Conservation (phyloP, 2,888 invertebrate species). For the Venusia cambrica region DNA sequence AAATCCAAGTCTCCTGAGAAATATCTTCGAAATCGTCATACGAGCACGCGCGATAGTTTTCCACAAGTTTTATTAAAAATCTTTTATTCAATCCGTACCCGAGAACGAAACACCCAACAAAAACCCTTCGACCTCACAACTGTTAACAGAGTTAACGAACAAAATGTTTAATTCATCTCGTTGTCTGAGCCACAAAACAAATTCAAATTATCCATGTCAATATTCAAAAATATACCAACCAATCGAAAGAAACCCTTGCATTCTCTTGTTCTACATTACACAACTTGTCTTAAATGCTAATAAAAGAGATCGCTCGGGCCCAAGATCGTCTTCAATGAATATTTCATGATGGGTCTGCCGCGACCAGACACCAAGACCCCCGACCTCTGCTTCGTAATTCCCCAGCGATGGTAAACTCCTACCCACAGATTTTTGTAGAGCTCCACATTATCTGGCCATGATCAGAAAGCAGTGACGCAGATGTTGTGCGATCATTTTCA, state of each 20-base stretch:
- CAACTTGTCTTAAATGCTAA: constrained; percentile 70
- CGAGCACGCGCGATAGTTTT: constrained; percentile 6
- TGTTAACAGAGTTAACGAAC: constrained; percentile 21
- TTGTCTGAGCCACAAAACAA: constrained; percentile 31
- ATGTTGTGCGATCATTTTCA: constrained; percentile 62
- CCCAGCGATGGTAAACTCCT: constrained; percentile 16
- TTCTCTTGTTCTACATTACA: constrained; percentile 47
- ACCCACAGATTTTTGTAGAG: constrained; percentile 32
- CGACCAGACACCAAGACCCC: constrained; percentile 42
- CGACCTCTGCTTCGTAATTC: constrained; percentile 25
- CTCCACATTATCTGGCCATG: constrained; percentile 38
- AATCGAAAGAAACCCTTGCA: constrained; percentile 46
- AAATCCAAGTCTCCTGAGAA: constrained; percentile 9
- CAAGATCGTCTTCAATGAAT: constrained; percentile 56
- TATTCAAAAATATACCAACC: constrained; percentile 45
- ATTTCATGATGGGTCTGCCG: constrained; percentile 60
- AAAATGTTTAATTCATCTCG: constrained; percentile 30
- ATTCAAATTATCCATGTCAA: constrained; percentile 45
- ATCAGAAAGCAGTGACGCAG: constrained; percentile 49
- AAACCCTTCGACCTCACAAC: constrained; percentile 16
- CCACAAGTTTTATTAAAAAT: constrained; percentile 22
- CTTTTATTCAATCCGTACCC: constrained; percentile 19
- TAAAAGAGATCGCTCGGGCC: constrained; percentile 55
- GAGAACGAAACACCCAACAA: constrained; percentile 14
- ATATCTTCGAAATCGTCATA: constrained; percentile 4